These are phyloP conservation scores for Rachycentron canadum DNA, from an alignment of 2,797 vertebrate species.

Conservation along the genomic window DNA sequence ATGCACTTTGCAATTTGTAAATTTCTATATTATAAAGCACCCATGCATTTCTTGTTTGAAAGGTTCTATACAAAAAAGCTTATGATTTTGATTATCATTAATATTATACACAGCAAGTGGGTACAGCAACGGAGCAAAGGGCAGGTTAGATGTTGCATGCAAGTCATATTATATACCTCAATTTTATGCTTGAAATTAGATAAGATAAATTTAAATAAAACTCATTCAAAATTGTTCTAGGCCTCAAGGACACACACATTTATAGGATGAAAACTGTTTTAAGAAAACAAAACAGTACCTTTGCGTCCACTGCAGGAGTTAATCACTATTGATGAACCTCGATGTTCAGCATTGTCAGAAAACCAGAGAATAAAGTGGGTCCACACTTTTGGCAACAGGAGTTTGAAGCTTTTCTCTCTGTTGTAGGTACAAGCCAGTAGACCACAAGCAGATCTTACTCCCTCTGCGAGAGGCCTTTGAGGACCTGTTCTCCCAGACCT, in stretches of 20 bases:
- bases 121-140: neutral
- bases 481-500: conserved; percentile 95
- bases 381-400: neutral
- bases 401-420: neutral
- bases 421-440: conserved; percentile 94
- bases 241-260: too few species aligned
- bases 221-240: too few species aligned
- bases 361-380: neutral
- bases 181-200: too few species aligned
- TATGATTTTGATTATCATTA: too few species aligned
- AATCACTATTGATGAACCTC: too few species aligned
- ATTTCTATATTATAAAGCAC: too few species aligned
- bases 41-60: too few species aligned
- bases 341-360: neutral
- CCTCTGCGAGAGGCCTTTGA: conserved; percentile 95
- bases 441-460: conserved; percentile 93
- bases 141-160: neutral
- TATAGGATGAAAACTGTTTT: too few species aligned
- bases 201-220: neutral
- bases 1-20: too few species aligned
- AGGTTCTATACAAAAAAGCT: too few species aligned
- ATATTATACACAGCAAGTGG: neutral
- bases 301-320: too few species aligned
- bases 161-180: neutral
- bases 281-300: too few species aligned